These are phyloP conservation scores for Ctenomys sociabilis DNA, from an alignment of 2,113 vertebrate genomes.

Conservation along the genomic window DNA sequence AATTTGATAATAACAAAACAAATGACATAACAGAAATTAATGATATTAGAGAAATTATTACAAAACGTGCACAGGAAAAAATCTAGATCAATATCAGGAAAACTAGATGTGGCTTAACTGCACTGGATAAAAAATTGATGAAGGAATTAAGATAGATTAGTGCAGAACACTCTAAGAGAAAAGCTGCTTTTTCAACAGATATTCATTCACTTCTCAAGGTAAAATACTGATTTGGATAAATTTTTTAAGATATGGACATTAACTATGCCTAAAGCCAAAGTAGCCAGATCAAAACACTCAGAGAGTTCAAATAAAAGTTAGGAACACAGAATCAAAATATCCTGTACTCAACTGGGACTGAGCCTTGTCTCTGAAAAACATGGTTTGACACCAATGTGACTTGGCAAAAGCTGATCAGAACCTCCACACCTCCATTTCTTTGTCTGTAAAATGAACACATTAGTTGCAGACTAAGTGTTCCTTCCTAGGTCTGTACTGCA, in stretches of 20 bases:
- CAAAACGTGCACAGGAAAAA: background rate
- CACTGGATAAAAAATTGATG: background rate
- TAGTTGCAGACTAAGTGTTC: background rate
- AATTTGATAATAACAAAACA: constrained; percentile 39
- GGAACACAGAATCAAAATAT: background rate
- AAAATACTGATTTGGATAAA: background rate
- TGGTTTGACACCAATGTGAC: background rate
- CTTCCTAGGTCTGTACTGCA: background rate
- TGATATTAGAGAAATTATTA: background rate
- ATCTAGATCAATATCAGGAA: background rate
- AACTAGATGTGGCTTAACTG: background rate
- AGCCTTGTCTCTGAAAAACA: background rate
- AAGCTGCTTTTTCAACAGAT: constrained; percentile 9
- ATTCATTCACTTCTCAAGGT: background rate
- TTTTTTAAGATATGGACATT: background rate
- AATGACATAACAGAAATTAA: constrained; percentile 1
- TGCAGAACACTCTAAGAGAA: constrained; percentile 19
- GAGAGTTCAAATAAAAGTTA: background rate
- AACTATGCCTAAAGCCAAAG: constrained; percentile 32
- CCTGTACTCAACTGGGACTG: background rate
- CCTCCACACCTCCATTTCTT: background rate
- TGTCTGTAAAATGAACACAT: background rate
- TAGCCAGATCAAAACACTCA: background rate
- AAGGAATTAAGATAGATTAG: constrained; percentile 31
- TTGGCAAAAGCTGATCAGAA: background rate